Evolutionary conservation across 2,113 vertebrate species (phyloP).

Genomic region (Sinocyclocheilus anophthalmus): DNA sequence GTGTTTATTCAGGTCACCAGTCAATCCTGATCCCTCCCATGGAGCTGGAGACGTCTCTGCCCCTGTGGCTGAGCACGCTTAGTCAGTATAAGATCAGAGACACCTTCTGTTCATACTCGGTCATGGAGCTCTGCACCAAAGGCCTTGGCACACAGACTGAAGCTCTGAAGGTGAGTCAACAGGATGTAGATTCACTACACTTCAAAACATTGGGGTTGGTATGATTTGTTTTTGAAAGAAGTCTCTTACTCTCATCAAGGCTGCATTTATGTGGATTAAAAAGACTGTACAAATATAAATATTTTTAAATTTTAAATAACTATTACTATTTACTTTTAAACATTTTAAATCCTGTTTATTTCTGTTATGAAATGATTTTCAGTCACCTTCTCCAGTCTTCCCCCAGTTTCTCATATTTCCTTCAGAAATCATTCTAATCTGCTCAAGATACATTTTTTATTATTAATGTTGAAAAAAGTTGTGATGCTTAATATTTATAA

Average conservation of each 20-base stretch:
- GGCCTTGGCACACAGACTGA: conserved; percentile 95
- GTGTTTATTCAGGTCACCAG: conserved; percentile 98
- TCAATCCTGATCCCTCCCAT: conserved; percentile 96
- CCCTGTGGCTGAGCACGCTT: conserved; percentile 93
- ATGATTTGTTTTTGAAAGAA: not conserved
- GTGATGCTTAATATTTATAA: too few species aligned
- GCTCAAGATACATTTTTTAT: too few species aligned
- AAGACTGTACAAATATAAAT: too few species aligned
- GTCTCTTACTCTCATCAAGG: not conserved
- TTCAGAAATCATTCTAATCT: too few species aligned
- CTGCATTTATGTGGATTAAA: too few species aligned
- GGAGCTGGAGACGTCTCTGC: conserved; percentile 95
- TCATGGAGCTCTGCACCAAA: conserved; percentile 98
- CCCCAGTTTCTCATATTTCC: too few species aligned
- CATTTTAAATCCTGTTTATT: too few species aligned
- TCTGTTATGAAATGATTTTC: too few species aligned
- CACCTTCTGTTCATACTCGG: conserved; percentile 98
- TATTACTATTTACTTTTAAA: too few species aligned
- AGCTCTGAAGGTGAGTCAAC: conserved; percentile 87
- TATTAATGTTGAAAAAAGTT: too few species aligned
- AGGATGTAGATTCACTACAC: not conserved
- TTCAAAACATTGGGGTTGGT: not conserved
- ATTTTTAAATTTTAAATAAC: too few species aligned
- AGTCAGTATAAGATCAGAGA: conserved; percentile 98
- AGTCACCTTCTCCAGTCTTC: too few species aligned